A percentile compares a stretch with the other conserved stretches of the same genome.
These are phyloP conservation scores for Lutraria rhynchaena DNA, from an alignment of 1,140 invertebrate genomes.

Conservation along the genomic window DNA sequence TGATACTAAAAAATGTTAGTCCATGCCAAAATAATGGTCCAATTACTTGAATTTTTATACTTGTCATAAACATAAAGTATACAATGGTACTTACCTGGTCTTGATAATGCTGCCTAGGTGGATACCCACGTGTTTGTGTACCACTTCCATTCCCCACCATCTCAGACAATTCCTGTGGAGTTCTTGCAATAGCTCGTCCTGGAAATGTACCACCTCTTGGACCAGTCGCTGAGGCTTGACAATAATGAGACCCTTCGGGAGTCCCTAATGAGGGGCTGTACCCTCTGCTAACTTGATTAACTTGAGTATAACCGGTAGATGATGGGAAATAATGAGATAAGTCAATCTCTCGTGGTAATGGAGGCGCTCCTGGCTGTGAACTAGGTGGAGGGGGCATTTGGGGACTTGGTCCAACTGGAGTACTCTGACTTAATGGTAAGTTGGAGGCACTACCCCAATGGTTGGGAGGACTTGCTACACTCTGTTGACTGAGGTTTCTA, in stretches of 20 bases:
- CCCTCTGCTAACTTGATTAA: conserved; percentile 47
- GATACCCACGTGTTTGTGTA: conserved; percentile 35
- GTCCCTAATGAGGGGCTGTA: conserved; percentile 26
- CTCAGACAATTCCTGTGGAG: conserved; percentile 63
- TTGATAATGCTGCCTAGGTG: conserved; percentile 63
- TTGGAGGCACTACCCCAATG: conserved; percentile 76
- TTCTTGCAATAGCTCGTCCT: conserved; percentile 44
- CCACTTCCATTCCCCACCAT: conserved; percentile 53
- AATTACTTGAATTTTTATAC: too few species aligned
- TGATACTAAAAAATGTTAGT: too few species aligned
- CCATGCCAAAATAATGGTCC: too few species aligned
- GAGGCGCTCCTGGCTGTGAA: conserved; percentile 28
- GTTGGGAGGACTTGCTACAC: conserved; percentile 67
- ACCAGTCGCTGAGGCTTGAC: conserved; percentile 27
- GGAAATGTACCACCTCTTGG: conserved; percentile 46
- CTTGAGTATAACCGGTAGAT: conserved; percentile 73
- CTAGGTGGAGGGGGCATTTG: conserved; percentile 56
- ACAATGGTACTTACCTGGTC: conserved; percentile 53
- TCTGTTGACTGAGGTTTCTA: conserved; percentile 74
- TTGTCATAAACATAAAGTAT: background rate
- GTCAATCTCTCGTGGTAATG: conserved; percentile 63
- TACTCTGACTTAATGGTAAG: conserved; percentile 71
- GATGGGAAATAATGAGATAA: conserved; percentile 77
- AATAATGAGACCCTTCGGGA: conserved; percentile 33
- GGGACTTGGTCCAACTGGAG: conserved; percentile 71